Conservation (phyloP, 1,140 invertebrate species). For the Riptortus pedestris region DNA sequence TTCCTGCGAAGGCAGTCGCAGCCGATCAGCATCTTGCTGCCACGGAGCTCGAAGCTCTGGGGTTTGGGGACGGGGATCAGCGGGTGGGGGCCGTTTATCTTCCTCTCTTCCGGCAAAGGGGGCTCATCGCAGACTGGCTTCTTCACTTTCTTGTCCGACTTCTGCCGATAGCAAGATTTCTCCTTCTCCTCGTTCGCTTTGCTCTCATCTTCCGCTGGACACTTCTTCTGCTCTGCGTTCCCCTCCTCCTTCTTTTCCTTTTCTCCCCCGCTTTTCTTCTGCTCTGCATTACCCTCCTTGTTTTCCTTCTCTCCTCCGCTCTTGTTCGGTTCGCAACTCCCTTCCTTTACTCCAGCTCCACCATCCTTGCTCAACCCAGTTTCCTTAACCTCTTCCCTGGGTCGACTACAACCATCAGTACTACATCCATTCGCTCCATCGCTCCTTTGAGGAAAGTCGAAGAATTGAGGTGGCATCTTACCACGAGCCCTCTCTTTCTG, state of each 20-base stretch:
- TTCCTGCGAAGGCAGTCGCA: conserved; percentile 62
- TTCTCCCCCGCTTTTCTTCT: background rate
- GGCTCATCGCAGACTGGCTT: background rate
- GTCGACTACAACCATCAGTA: background rate
- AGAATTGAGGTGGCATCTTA: background rate
- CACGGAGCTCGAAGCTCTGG: conserved; percentile 45
- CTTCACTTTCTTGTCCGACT: background rate
- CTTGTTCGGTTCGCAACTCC: background rate
- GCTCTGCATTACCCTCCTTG: background rate
- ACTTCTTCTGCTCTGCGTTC: too few species aligned
- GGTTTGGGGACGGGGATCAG: background rate
- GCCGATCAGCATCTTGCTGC: conserved; percentile 51
- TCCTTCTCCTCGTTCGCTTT: background rate
- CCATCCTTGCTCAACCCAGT: background rate
- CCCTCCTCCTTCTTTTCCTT: background rate
- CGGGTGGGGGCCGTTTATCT: background rate
- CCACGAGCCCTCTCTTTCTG: background rate
- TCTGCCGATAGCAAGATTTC: background rate
- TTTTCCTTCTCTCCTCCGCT: background rate
- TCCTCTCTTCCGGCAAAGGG: conserved; percentile 2
- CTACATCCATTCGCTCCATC: too few species aligned
- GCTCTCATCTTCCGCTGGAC: background rate
- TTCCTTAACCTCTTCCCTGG: background rate
- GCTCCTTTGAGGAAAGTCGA: too few species aligned
- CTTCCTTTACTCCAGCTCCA: too few species aligned